Conservation (phyloP, 2,888 invertebrate species). For the Hypolimnas misippus region DNA sequence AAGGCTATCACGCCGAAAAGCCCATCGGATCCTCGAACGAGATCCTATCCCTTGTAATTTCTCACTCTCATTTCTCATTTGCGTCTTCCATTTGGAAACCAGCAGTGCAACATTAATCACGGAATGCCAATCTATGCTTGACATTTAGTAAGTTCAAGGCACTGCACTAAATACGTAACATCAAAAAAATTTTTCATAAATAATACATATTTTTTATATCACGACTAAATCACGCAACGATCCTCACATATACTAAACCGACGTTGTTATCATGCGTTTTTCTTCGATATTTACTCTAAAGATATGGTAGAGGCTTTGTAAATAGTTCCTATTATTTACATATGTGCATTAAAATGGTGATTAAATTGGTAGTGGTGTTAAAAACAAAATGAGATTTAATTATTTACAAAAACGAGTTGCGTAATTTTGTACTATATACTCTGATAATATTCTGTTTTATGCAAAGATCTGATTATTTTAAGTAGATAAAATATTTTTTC, state of each 20-base stretch:
- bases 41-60: neutral
- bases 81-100: constrained; percentile 31
- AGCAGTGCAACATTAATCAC: constrained; percentile 24
- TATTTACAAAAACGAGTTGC: too few species aligned
- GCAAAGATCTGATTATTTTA: too few species aligned
- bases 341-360: neutral
- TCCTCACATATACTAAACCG: constrained; percentile 13
- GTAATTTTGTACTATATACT: too few species aligned
- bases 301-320: constrained; percentile 47
- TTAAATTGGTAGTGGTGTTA: too few species aligned
- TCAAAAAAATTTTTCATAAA: neutral
- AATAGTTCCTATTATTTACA: constrained; percentile 41
- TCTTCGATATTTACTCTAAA: constrained; percentile 47
- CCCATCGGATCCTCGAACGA: constrained; percentile 47
- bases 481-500: too few species aligned
- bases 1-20: constrained; percentile 69
- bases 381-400: too few species aligned
- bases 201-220: neutral
- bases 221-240: constrained; percentile 9
- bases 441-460: too few species aligned
- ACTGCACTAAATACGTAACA: neutral
- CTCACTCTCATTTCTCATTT: constrained; percentile 31
- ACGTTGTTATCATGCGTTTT: constrained; percentile 35
- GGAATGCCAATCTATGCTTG: constrained; percentile 32
- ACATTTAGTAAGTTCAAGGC: constrained; percentile 21